phyloP scores from a whole-genome alignment of 2,797 vertebrate genomes.

The Brachymystax lenok region DNA sequence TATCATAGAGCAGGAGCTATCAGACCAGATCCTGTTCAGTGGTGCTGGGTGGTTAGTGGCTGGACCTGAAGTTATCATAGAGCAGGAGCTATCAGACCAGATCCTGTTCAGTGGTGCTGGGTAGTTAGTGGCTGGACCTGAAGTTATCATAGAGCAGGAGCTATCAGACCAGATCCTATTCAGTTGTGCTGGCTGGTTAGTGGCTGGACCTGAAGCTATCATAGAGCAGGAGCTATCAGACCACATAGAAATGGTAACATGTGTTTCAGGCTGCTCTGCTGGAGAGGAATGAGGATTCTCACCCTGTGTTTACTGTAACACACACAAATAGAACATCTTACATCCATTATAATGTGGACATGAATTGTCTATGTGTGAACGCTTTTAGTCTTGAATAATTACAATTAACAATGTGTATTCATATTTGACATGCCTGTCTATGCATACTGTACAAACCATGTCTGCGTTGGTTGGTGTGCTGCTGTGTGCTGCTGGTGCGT shows the following conservation, averaged over 20 bases:
- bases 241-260: neutral
- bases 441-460: neutral
- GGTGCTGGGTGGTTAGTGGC: neutral
- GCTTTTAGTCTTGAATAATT: neutral
- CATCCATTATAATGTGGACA: neutral
- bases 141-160: too few relatives aligned
- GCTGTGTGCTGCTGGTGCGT: neutral
- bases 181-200: neutral
- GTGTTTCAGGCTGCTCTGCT: neutral
- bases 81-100: too few relatives aligned
- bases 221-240: neutral
- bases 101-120: neutral
- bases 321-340: neutral
- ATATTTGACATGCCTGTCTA: neutral
- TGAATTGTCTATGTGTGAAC: neutral
- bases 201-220: neutral
- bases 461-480: neutral
- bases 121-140: neutral
- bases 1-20: neutral
- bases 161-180: neutral
- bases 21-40: neutral
- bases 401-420: neutral
- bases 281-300: constrained; percentile 20
- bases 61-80: neutral
- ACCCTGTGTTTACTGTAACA: neutral